Evolutionary conservation across 2,113 vertebrate species (phyloP), one percentile per base, ranked within the genome.

Genomic region (Calypte anna): DNA sequence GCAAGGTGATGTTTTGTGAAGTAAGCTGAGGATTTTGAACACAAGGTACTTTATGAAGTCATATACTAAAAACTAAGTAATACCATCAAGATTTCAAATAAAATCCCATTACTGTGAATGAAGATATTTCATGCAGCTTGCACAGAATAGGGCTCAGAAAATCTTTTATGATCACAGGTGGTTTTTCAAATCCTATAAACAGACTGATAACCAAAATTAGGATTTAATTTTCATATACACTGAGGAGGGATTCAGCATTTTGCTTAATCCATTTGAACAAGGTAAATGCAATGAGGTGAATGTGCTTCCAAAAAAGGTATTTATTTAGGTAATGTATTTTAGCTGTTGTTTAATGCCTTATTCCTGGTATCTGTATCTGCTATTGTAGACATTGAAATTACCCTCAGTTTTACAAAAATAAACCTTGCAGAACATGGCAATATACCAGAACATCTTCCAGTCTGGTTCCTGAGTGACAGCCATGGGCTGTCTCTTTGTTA

Each of bases 401-500:
- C 38, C 58, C 51, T 73, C 53, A 72, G 50, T 79, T 92, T 79
- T 63, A 86, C n/a, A 73, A 93, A 94, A 92, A 91, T 54, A 89
- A 89, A 76, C 54, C 8, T 70, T 86, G 54, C 36, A 73, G 62
- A 89, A 92, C 79, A 91, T 68, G 1, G 43, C 86, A 89, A 91
- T 83, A 91, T 33, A 75, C 16, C 50, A 92, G 89, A 81, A 84
- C 40, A 62, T 72, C 94, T 97, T 91, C 21, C 74, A 75, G 77
- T 85, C 89, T 93, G 36, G 10, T 81, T 92, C 61, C 30, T 91
- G 77, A 92, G 28, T 96, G 86, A 95, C 77, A 82, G 70, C 44
- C 1, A 15, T 89, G 22, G 89, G 76, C 54, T 93, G 77, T 55
- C 74, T 91, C 54, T 73, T 81, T 89, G 44, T 94, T 38, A 72